phyloP scores from a whole-genome alignment of 2,888 invertebrate species.

The Eutolmus rufibarbis region DNA sequence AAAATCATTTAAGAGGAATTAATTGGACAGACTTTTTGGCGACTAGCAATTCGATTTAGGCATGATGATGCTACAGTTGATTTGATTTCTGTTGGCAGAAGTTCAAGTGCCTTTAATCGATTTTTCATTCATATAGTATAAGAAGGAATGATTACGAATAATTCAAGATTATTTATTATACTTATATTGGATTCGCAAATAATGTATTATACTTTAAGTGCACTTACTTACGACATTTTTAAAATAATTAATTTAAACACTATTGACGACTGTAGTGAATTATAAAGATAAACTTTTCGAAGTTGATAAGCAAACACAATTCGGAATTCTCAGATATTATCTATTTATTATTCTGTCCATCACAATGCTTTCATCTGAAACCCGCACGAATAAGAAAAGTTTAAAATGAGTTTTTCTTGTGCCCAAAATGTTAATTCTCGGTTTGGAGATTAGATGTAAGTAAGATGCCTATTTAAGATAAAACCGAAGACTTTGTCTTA shows the following conservation, averaged over 20 bases:
- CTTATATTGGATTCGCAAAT: background rate
- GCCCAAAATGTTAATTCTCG: background rate
- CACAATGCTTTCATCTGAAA: background rate
- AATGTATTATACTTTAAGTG: background rate
- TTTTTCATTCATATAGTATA: background rate
- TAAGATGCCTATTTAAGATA: background rate
- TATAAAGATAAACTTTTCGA: background rate
- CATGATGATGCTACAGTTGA: background rate
- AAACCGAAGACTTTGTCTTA: background rate
- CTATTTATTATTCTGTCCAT: background rate
- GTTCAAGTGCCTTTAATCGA: background rate
- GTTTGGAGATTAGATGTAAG: background rate
- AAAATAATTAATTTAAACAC: background rate
- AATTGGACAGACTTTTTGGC: background rate
- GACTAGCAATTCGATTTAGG: background rate
- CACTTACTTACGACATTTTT: background rate
- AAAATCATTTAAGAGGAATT: background rate
- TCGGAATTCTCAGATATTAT: background rate
- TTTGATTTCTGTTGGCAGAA: background rate
- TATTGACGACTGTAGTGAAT: background rate
- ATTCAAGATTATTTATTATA: background rate
- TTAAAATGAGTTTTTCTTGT: background rate
- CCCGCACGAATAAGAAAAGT: background rate
- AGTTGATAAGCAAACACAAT: background rate
- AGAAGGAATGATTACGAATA: background rate